Evolutionary conservation across 2,113 vertebrate species (phyloP), one percentile per base, ranked within the genome.

Genomic region (Mastomys coucha): DNA sequence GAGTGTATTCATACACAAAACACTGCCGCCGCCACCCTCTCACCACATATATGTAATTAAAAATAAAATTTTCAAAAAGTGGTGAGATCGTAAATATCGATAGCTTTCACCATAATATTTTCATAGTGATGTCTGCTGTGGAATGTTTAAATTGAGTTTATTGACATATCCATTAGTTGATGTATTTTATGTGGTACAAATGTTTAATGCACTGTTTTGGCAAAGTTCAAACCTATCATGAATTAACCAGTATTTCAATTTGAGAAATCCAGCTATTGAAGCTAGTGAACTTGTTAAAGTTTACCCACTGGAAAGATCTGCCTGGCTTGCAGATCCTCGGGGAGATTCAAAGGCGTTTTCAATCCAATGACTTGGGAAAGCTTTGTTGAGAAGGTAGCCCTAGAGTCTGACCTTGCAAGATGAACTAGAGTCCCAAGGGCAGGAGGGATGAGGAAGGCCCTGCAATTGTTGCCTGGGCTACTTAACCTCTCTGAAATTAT

Each of bases 401-500:
- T 28, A 7, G 70, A 33, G 12, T 60, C 67, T 3, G 88, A 36
- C 63, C 92, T 91, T 76, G 42, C 19, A 85, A 45, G 20, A 39
- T 85, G 65, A 53, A 56, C 53, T 82, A 45, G 56, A 63, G 24
- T 93, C 94, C 94, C 95, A 78, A 65, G 67, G 77, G 70, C 51
- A 89, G 81, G 49, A 73, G 3, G 11, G 65, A 85, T 22, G 13
- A 36, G 12, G 58, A 96, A n/a, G 65, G 76, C 13, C 63, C 42
- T 93, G 31, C 60, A 82, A 3, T 78, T 88, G 89, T 89, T 93
- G 91, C 88, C 85, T 26, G 58, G n/a, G 81, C 75, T 91, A 78
- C 92, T 97, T 84, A 78, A 94, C 91, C 69, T 96, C 81, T 58
- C 72, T 75, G 51, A 95, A 96, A 94, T 95, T 69, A 92, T 91